A percentile compares a stretch with the other conserved stretches of the same genome.
Conservation (phyloP, 1,140 invertebrate genomes). For the Microplitis demolitor region DNA sequence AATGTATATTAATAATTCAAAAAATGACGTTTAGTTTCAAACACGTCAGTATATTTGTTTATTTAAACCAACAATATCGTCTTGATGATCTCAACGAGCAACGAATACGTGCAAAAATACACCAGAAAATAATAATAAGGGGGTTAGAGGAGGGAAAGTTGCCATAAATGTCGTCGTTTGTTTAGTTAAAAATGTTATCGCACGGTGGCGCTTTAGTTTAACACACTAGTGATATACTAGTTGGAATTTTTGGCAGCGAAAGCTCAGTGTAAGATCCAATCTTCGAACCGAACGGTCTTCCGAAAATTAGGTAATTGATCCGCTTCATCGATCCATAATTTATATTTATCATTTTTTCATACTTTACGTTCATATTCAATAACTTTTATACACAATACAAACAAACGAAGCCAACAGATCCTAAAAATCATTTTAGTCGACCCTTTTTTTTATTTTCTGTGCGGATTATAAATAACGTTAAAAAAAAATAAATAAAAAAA, state of each 20-base stretch:
- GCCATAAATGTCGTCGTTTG: conserved; percentile 42
- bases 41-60: no score
- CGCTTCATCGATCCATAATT: conserved; percentile 21
- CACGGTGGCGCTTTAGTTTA: conserved; percentile 48
- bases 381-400: no score
- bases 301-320: conserved; percentile 59
- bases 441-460: not conserved
- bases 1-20: no score
- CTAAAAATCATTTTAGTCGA: no score
- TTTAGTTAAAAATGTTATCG: conserved; percentile 30
- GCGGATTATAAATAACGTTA: not conserved
- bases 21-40: no score
- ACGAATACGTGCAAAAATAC: no score
- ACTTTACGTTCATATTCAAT: not conserved
- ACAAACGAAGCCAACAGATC: no score
- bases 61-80: no score
- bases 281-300: conserved; percentile 62
- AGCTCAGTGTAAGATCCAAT: conserved; percentile 60
- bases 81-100: not conserved
- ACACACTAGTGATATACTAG: conserved; percentile 54
- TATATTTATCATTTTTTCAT: not conserved
- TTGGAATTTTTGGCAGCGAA: conserved; percentile 54
- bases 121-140: not conserved
- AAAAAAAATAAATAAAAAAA: not conserved
- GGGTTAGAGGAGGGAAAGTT: conserved; percentile 22